Base-by-base conservation (phyloP, 2,888 invertebrate genomes). In the Eupsilia transversa region DNA sequence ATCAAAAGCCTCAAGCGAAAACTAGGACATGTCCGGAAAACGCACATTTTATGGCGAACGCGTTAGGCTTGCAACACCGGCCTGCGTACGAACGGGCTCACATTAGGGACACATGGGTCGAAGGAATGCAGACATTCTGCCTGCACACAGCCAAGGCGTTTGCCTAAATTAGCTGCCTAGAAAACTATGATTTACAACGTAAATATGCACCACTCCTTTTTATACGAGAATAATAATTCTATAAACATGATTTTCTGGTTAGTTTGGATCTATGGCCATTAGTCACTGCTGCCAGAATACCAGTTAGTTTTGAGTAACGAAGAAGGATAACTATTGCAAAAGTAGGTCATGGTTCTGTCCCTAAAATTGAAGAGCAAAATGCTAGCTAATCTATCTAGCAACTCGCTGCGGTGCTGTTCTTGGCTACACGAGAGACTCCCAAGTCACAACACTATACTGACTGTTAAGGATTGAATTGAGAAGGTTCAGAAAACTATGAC, bases 121-220 rank as follows among this genome's bases (percentile, higher is more conserved):
- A 79, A 83, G 87, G 88, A 88, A 87, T 87, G 87, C 79, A 83
- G 80, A 73, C 76, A 84, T 82, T 79, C 83, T 69, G 88, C 78
- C 71, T 77, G 72, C 75, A 70, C 56, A 35, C 63, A 70, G 64
- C 74, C 64, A 77, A 69, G 63, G 63, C 56, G 80, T 74, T 84
- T 88, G 74, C 83, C 85, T 79, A 84, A 82, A 80, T 81, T 80
- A 83, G 79, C 27, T 76, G 72, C 52, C 41, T 76, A 72, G 33
- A 79, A 76, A 83, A 79, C 67, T 80, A 77, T 75, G 78, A 83
- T 77, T 81, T 80, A 76, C 69, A 56, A 57, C 52, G 56, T 57
- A 75, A 79, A 69, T 74, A 79, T 81, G 69, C 56, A 59, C 70
- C 82, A 82, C 77, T 65, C 82, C 79, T 74, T 77, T 54, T 64